These are phyloP conservation scores for Molossus molossus DNA, from an alignment of 2,797 vertebrate species.

Conservation along the genomic window DNA sequence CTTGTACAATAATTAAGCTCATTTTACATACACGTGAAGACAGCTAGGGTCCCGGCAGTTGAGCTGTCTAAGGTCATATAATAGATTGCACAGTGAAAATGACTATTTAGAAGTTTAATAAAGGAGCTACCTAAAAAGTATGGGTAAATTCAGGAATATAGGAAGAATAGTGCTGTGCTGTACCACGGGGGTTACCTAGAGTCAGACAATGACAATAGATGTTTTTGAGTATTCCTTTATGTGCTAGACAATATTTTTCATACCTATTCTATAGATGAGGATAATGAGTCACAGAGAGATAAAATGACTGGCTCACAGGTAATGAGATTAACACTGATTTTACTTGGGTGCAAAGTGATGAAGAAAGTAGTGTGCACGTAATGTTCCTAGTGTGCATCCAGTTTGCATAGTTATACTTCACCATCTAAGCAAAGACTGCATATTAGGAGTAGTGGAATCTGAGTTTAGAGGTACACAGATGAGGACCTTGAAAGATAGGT, in stretches of 20 bases:
- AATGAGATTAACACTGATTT: not conserved
- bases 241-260: not conserved
- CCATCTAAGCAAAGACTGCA: not conserved
- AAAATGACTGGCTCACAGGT: not conserved
- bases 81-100: not conserved
- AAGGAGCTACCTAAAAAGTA: not conserved
- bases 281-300: not conserved
- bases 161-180: accelerated
- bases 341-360: not conserved
- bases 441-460: not conserved
- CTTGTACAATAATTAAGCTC: not conserved
- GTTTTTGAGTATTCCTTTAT: not conserved
- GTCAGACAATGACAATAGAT: not conserved
- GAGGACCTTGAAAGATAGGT: not conserved
- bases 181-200: not conserved
- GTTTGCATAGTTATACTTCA: not conserved
- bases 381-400: not conserved
- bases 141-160: not conserved
- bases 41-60: not conserved
- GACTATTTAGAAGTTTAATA: not conserved
- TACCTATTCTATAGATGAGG: not conserved
- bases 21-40: not conserved
- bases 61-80: not conserved
- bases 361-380: not conserved
- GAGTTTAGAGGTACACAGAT: not conserved